Evolutionary conservation across 2,113 vertebrate species (phyloP).

Genomic region (Urocitellus parryii): DNA sequence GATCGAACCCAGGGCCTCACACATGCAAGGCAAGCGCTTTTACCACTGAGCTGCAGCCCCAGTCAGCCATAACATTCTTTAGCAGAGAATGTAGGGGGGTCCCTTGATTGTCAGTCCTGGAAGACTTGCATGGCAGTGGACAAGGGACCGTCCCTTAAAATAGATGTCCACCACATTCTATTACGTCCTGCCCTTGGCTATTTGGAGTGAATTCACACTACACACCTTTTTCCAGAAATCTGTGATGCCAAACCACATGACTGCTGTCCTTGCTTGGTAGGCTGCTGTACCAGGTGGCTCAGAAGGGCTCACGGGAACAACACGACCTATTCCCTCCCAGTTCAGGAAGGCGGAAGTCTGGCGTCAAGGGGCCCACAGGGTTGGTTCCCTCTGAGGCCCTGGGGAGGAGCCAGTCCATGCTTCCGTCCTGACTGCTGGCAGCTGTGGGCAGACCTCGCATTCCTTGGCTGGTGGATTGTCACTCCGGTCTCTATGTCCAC

Average conservation of each 20-base stretch:
- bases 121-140: too few relatives aligned
- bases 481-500: fast-evolving
- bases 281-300: neutral
- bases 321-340: neutral
- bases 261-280: too few relatives aligned
- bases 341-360: neutral
- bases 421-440: neutral
- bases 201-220: neutral
- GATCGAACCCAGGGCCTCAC: too few relatives aligned
- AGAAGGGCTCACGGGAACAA: neutral
- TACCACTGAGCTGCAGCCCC: too few relatives aligned
- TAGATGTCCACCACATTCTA: too few relatives aligned
- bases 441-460: too few relatives aligned
- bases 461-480: neutral
- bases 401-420: fast-evolving
- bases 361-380: neutral
- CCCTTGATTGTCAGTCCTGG: neutral
- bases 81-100: neutral
- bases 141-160: neutral
- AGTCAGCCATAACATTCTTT: neutral
- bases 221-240: neutral
- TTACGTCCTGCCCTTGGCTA: fast-evolving
- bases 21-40: too few relatives aligned
- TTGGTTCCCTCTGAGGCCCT: too few relatives aligned
- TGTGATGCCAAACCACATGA: too few relatives aligned